These are phyloP conservation scores for Anodontia alba DNA, from an alignment of 2,888 invertebrate species.

Conservation along the genomic window DNA sequence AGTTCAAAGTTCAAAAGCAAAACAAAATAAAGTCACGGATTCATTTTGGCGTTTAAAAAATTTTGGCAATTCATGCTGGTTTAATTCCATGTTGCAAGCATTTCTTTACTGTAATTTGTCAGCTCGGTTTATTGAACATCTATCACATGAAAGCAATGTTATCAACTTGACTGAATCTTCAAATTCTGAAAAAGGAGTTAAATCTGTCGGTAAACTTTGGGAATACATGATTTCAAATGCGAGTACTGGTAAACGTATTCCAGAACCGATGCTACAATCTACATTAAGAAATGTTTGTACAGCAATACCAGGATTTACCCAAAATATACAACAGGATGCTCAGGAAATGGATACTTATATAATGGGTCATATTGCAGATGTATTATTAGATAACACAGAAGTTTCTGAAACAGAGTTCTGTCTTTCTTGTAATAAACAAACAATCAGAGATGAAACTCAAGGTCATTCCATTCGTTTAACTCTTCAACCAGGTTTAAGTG, in stretches of 20 bases:
- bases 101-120: conserved; percentile 16
- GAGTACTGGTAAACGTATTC: background rate
- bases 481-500: background rate
- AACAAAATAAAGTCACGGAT: background rate
- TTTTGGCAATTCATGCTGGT: conserved; percentile 25
- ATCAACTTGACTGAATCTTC: background rate
- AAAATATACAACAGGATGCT: conserved; percentile 12
- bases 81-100: conserved; percentile 31
- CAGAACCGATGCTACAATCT: background rate
- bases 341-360: conserved; percentile 20
- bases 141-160: background rate
- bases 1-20: background rate
- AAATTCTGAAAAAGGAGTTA: background rate
- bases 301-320: conserved; percentile 17
- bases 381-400: conserved; percentile 1
- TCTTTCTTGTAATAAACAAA: background rate
- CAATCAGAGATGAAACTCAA: background rate
- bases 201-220: conserved; percentile 5
- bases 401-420: background rate
- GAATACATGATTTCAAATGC: conserved; percentile 12
- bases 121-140: background rate
- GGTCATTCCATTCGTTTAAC: conserved; percentile 2
- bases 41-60: conserved; percentile 6
- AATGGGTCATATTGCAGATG: background rate
- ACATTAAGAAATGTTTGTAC: conserved; percentile 22